phyloP scores from a whole-genome alignment of 2,113 vertebrate genomes.

The Psammodynastes pulverulentus region DNA sequence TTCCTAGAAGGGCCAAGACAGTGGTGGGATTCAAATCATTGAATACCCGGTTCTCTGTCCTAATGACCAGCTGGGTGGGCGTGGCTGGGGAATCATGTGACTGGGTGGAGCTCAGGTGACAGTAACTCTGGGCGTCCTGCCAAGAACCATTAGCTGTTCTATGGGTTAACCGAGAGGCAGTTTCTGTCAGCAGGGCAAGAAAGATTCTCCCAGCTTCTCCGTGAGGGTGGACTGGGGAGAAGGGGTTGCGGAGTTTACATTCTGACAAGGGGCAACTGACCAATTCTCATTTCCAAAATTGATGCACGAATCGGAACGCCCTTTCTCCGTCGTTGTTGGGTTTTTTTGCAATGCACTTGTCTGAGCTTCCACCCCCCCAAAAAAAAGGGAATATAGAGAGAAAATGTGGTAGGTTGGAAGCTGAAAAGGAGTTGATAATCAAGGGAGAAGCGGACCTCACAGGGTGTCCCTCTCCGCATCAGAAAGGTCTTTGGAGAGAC shows the following conservation, averaged over 20 bases:
- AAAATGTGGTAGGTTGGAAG: neutral
- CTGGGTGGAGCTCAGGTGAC: too few relatives aligned
- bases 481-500: neutral
- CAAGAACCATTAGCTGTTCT: too few relatives aligned
- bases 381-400: neutral
- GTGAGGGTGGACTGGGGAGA: neutral
- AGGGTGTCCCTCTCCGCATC: neutral
- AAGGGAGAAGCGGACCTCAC: accelerated
- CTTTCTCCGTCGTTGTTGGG: neutral
- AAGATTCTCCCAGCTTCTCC: neutral
- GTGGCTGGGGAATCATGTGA: too few relatives aligned
- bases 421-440: neutral
- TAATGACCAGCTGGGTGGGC: too few relatives aligned
- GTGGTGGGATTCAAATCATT: too few relatives aligned
- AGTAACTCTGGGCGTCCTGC: too few relatives aligned
- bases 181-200: too few relatives aligned
- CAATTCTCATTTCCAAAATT: neutral
- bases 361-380: neutral
- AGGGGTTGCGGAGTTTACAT: neutral
- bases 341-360: neutral
- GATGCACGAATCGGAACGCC: neutral
- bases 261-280: neutral
- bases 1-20: neutral
- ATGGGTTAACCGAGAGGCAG: too few relatives aligned
- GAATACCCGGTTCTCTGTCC: too few relatives aligned